Evolutionary conservation across 2,113 vertebrate species (phyloP), one percentile per base, ranked within the genome.

Genomic region (Cichladusa arquata): DNA sequence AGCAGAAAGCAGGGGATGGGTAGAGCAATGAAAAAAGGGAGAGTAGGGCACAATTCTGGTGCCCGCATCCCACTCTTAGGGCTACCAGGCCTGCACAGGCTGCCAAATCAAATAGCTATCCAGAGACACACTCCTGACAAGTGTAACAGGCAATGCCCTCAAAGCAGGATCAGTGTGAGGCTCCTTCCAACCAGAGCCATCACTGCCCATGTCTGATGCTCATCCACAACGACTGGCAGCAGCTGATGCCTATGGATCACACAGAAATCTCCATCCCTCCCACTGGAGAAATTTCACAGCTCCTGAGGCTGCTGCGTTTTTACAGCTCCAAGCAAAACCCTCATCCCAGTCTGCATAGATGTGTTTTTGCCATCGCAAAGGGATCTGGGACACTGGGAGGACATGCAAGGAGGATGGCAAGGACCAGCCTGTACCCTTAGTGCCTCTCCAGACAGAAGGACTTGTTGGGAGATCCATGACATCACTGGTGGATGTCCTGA

Each of bases 21-120:
- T 23, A 77, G 19, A 66, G 28, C 1, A 19, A 64, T 4, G 12
- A 54, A 13, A 73, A 91, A 91, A 81, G 48, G 28, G 66, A 91
- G 58, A 85, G 58, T 24, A 82, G 36, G 45, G 53, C 87, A 87
- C 6, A 1, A 42, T 58, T 92, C 73, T 31, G 42, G 70, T 58
- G 89, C 81, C 54, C 1, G 0, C 70, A 62, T n/a, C 57, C 74
- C 62, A 54, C 33, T 89, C 78, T 5, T 2, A 6, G 74, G 60
- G 84, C 90, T 94, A 82, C 93, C 86, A 91, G 80, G 80, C 80
- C 83, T 10, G 40, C 69, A 4, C 5, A 50, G 45, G 53, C 88
- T 96, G 92, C 86, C 95, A 96, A 67, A 96, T 93, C 96, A 91
- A 90, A 94, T 92, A 50, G 81, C 44, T 9, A 4, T 92, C 66